Evolutionary conservation across 2,888 invertebrate species (phyloP).

Genomic region (Strigamia maritima): DNA sequence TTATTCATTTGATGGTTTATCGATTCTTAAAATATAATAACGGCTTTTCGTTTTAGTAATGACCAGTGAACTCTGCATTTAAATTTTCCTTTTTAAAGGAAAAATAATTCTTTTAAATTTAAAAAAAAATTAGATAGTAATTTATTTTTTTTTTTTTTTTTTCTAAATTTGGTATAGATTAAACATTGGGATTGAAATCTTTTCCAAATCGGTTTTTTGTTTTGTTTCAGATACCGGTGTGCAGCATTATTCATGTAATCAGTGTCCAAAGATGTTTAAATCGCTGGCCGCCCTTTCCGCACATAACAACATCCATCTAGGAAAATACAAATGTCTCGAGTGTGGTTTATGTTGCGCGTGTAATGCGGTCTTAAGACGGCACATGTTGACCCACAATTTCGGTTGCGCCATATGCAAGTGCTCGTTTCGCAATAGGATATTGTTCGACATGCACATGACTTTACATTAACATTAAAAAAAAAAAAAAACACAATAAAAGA

Average conservation of each 20-base stretch:
- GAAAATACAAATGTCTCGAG: slow-evolving; percentile 18
- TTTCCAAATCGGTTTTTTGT: neutral
- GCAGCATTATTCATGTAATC: slow-evolving; percentile 21
- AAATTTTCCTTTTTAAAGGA: no score
- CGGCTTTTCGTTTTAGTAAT: no score
- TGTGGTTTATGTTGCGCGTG: slow-evolving; percentile 36
- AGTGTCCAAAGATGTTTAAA: slow-evolving; percentile 34
- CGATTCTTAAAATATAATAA: neutral
- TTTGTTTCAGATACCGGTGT: neutral
- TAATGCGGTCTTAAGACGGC: slow-evolving; percentile 28
- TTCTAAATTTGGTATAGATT: no score
- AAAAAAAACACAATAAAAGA: no score
- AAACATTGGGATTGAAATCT: neutral
- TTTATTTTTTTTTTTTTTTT: neutral
- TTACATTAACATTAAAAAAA: neutral
- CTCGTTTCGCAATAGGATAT: neutral
- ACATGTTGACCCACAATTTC: slow-evolving; percentile 28
- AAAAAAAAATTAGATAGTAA: neutral
- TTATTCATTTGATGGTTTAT: slow-evolving; percentile 3
- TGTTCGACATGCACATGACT: neutral
- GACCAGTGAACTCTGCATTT: no score
- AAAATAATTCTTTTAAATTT: no score
- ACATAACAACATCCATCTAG: slow-evolving; percentile 35
- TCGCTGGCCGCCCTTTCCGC: slow-evolving; percentile 35
- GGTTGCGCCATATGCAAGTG: neutral